A percentile compares a stretch with the other conserved stretches of the same genome.
phyloP scores from a whole-genome alignment of 2,113 vertebrate genomes.

The Tilapia sparmanii region DNA sequence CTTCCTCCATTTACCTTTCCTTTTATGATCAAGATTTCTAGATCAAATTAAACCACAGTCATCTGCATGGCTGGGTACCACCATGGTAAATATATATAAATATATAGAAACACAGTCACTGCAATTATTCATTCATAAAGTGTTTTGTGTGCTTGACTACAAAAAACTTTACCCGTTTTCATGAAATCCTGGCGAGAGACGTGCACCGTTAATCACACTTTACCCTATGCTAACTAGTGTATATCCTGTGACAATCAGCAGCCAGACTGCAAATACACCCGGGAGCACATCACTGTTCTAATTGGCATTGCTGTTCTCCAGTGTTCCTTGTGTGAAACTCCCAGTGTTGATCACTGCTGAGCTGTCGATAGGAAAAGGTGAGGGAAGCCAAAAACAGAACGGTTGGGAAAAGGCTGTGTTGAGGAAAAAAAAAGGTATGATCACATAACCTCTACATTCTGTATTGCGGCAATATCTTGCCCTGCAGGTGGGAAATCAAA shows the following conservation, averaged over 20 bases:
- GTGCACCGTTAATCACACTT: not conserved
- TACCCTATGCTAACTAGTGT: not conserved
- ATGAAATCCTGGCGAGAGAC: not conserved
- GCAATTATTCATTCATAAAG: not conserved
- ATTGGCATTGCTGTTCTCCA: not conserved
- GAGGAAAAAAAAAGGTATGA: not conserved
- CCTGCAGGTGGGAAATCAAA: not conserved
- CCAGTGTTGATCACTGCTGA: not conserved
- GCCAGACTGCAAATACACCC: conserved; percentile 5
- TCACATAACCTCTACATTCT: conserved; percentile 14
- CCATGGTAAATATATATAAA: not conserved
- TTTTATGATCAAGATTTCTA: not conserved
- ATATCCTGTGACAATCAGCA: conserved; percentile 18
- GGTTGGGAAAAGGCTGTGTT: not conserved
- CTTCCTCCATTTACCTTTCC: not conserved
- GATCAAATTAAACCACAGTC: not conserved
- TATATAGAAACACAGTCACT: not conserved
- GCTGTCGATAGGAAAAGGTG: not conserved
- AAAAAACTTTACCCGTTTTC: not conserved
- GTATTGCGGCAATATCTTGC: not conserved
- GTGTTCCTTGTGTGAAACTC: not conserved
- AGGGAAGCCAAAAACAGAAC: not conserved
- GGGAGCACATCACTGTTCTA: not conserved
- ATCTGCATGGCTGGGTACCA: not conserved
- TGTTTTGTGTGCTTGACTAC: not conserved